Evolutionary conservation across 2,888 invertebrate genomes (phyloP), one percentile per base, ranked within the genome.

Genomic region (Cenopis cana): DNA sequence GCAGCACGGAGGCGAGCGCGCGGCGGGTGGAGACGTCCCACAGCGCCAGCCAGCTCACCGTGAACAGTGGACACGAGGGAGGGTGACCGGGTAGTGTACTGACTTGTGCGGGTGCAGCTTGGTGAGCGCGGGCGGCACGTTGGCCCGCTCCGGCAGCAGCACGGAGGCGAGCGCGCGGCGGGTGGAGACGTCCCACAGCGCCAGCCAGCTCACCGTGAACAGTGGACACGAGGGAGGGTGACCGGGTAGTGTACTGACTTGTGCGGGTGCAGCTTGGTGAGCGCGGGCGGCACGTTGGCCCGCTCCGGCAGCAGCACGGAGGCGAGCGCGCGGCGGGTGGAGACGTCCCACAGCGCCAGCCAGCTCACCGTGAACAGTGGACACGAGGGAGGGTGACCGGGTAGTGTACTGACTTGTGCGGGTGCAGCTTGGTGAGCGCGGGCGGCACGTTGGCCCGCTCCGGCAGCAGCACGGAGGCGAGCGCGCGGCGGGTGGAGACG

Each of bases 21-120:
- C 17, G 60, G 20, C 24, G 24, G 3, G 59, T 36, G 17, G 17
- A 6, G 6, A 98, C 98, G 90, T 97, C 97, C 62, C 97, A 93
- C 60, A 78, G 85, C 79, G 97, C 96, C 0, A 97, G 96, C 81
- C 98, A 95, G 29, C 97, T 95, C 72, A 96, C 95, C 46, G 81
- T 49, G 73, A 77, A 89, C 24, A 88, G 85, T 54, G n/a, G n/a
- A n/a, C n/a, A n/a, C n/a, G n/a, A n/a, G n/a, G n/a, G n/a, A n/a
- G n/a, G n/a, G n/a, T n/a, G n/a, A n/a, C n/a, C n/a, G n/a, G n/a
- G 81, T 62, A 52, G 52, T 11, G 20, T 52, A 33, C 29, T 29
- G 17, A 36, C 64, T 11, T 36, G 41, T 17, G 24, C 50, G 18
- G 38, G 11, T 29, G 55, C 20, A 24, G 24, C 11, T 29, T 24